Base-by-base conservation (phyloP, 2,888 invertebrate genomes). In the Zygothrica quintamaculata region DNA sequence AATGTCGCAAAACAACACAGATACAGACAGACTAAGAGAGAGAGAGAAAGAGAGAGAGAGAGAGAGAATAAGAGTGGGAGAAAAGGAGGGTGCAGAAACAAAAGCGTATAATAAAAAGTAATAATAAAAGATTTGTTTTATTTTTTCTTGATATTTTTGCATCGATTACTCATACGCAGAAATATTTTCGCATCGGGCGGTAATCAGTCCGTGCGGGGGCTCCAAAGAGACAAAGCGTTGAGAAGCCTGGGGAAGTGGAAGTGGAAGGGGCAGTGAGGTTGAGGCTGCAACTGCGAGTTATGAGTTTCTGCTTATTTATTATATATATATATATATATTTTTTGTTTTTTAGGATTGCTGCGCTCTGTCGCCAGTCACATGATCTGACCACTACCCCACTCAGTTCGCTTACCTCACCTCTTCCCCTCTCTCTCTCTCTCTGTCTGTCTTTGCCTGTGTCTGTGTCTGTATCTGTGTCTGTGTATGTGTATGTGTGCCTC, bases 141-240 rank as follows among this genome's bases (percentile, higher is more conserved):
- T 22, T 22, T 5, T 22, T 5, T 22, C 18, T 22, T 5, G 3
- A 3, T 5, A 3, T 5, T 22, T 22, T 22, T 7, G 47, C 58
- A 47, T 57, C 42, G 74, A 78, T 78, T 77, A 79, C 71, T 84
- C 82, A 82, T 78, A 74, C 77, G 84, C 77, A 82, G 62, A 74
- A 74, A 72, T 76, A 87, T 84, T 74, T 82, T 52, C 48, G 57
- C 61, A 67, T 64, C 46, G 58, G 46, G 42, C 48, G 59, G 62
- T 82, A 76, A 79, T 82, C 58, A 65, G 65, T 33, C 6, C 31
- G 31, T n/a, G n/a, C n/a, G n/a, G n/a, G n/a, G n/a, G n/a, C n/a
- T n/a, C n/a, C n/a, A 22, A 65, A 61, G 59, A 75, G 59, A 68
- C 55, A 52, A 29, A 9, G 26, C 26, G 4, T 4, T 8, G 26